These are phyloP conservation scores for Enteromius thamalakanensis DNA, from an alignment of 2,797 vertebrate genomes.

Conservation along the genomic window DNA sequence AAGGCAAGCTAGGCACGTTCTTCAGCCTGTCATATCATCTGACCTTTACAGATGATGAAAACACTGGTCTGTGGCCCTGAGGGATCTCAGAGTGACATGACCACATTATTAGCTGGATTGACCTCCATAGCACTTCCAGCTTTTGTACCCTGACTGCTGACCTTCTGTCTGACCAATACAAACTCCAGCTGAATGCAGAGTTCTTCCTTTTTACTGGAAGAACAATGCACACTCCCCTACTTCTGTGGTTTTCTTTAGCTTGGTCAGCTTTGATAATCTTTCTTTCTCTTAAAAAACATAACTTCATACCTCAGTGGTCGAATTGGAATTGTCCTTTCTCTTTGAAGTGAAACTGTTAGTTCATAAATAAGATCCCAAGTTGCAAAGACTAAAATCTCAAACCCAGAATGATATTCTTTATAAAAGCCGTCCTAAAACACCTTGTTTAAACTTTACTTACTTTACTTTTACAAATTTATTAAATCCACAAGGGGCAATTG, in stretches of 20 bases:
- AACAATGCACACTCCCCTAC: background rate
- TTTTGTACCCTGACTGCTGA: slow-evolving; percentile 6
- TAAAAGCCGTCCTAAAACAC: too few species aligned
- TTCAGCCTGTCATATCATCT: slow-evolving; percentile 10
- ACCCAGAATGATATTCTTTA: too few species aligned
- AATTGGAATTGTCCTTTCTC: too few species aligned
- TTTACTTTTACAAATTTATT: too few species aligned
- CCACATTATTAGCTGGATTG: slow-evolving; percentile 45
- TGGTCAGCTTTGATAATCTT: background rate
- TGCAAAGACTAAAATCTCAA: too few species aligned
- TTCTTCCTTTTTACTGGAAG: background rate
- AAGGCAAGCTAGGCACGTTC: slow-evolving; percentile 9
- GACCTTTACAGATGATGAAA: slow-evolving; percentile 40
- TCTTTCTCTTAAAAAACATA: background rate
- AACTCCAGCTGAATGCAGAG: background rate
- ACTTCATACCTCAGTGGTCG: too few species aligned
- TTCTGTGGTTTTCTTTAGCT: background rate
- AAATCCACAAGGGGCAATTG: too few species aligned
- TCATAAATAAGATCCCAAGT: too few species aligned
- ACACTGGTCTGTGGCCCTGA: slow-evolving; percentile 3
- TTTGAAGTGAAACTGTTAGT: too few species aligned
- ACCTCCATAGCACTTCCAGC: slow-evolving; percentile 26
- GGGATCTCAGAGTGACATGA: slow-evolving; percentile 25
- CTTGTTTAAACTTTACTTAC: too few species aligned
- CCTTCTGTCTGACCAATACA: slow-evolving; percentile 25